phyloP scores from a whole-genome alignment of 2,888 invertebrate genomes.

The Lottia scabra region DNA sequence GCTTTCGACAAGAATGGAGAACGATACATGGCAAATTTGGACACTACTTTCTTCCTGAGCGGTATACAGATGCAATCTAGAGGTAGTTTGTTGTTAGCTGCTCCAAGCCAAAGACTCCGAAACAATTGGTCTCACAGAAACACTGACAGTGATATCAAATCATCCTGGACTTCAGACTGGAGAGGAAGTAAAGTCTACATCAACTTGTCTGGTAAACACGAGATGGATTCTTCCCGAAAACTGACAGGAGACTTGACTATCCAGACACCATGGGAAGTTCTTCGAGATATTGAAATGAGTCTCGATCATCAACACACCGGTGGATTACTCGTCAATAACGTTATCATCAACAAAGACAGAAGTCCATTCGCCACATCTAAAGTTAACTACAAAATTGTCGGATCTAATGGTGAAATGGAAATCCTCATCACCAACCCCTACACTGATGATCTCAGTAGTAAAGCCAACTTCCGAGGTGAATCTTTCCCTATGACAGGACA shows the following conservation, averaged over 20 bases:
- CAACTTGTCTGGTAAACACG: conserved; percentile 35
- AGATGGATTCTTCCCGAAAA: conserved; percentile 25
- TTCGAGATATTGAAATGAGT: conserved; percentile 33
- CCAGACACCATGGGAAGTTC: conserved; percentile 32
- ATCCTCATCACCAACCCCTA: conserved; percentile 33
- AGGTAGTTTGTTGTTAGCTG: conserved; percentile 39
- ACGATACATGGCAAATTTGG: conserved; percentile 30
- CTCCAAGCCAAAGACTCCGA: conserved; percentile 34
- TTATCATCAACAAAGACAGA: conserved; percentile 28
- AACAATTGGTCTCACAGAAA: conserved; percentile 46
- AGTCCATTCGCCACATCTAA: conserved; percentile 25
- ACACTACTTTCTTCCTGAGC: conserved; percentile 33
- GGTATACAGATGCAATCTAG: conserved; percentile 38
- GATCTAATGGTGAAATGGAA: conserved; percentile 26
- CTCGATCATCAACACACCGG: conserved; percentile 40
- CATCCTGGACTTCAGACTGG: conserved; percentile 33
- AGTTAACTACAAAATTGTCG: conserved; percentile 31
- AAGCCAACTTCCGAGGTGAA: conserved; percentile 28
- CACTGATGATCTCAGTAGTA: conserved; percentile 30
- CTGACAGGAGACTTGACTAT: conserved; percentile 33
- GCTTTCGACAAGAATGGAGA: conserved; percentile 30
- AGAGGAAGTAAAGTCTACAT: conserved; percentile 29
- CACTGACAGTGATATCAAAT: conserved; percentile 30
- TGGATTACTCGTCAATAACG: conserved; percentile 34
- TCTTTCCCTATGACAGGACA: conserved; percentile 37